Conservation (phyloP, 2,113 vertebrate species). For the Melanerpes formicivorus region DNA sequence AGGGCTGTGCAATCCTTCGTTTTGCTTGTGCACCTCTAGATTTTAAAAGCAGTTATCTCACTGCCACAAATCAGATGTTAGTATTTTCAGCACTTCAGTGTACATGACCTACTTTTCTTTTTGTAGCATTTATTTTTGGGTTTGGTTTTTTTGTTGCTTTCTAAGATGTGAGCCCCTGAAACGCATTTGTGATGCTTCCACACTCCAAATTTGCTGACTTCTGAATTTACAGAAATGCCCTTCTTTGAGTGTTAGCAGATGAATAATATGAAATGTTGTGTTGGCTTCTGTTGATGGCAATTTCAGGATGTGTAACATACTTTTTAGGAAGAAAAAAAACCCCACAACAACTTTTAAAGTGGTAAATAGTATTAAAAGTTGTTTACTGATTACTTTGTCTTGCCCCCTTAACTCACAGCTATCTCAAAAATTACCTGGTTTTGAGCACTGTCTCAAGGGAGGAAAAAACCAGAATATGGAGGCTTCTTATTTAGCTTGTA, state of each 20-base stretch:
- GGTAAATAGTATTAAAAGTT: not conserved
- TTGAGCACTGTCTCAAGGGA: not conserved
- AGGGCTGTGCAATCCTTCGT: not conserved
- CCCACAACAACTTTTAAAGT: not conserved
- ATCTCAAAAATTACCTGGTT: not conserved
- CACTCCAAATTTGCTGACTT: not conserved
- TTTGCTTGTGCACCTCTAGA: not conserved
- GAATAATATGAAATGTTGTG: not conserved
- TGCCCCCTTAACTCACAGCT: not conserved
- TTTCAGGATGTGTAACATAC: not conserved
- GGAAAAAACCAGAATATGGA: not conserved
- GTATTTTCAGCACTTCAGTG: constrained; percentile 3
- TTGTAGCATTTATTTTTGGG: not conserved
- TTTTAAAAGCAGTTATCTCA: constrained; percentile 20
- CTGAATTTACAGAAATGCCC: not conserved
- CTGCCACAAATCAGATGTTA: not conserved
- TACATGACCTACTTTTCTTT: constrained; percentile 41
- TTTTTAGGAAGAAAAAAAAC: not conserved
- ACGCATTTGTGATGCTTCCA: not conserved
- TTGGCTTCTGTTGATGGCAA: not conserved
- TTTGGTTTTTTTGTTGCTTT: not conserved
- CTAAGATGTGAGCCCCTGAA: not conserved
- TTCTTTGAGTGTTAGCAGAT: not conserved
- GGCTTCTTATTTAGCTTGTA: not conserved
- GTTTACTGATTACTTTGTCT: not conserved